Percentiles rank a stretch among this genome's conserved stretches.
These are phyloP conservation scores for Tigriopus californicus DNA, from an alignment of 2,888 invertebrate species.

Conservation along the genomic window DNA sequence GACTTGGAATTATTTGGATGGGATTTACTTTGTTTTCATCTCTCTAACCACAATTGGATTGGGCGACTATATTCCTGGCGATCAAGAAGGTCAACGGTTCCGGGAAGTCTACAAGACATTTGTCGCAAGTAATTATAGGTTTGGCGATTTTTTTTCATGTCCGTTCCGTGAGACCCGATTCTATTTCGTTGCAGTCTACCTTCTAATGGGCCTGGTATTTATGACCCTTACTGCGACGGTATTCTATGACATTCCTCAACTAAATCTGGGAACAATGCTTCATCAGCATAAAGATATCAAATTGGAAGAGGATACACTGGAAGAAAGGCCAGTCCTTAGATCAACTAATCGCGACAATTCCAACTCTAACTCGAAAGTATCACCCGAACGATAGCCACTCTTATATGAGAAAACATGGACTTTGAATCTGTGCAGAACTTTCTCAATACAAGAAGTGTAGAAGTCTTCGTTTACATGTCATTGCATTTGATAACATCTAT, in stretches of 20 bases:
- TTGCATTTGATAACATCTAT: too few relatives aligned
- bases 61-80: slow-evolving; percentile 12
- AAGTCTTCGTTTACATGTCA: too few relatives aligned
- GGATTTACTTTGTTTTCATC: slow-evolving; percentile 11
- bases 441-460: too few relatives aligned
- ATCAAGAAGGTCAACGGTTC: neutral
- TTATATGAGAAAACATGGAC: too few relatives aligned
- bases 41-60: slow-evolving; percentile 12
- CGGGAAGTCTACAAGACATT: neutral
- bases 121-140: neutral
- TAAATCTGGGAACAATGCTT: slow-evolving; percentile 4
- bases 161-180: neutral
- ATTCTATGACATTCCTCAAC: slow-evolving; percentile 12
- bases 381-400: too few relatives aligned
- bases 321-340: too few relatives aligned
- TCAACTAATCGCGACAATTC: too few relatives aligned
- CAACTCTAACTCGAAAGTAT: too few relatives aligned
- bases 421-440: too few relatives aligned
- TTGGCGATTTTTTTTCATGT: neutral
- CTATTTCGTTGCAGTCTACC: slow-evolving; percentile 1
- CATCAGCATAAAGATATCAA: slow-evolving; percentile 1
- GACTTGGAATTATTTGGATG: slow-evolving; percentile 8
- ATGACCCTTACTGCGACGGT: slow-evolving; percentile 1
- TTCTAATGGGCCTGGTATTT: slow-evolving; percentile 1
- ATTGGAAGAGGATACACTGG: neutral